These are phyloP conservation scores for Ibidorhyncha struthersii DNA, from an alignment of 2,113 vertebrate species.

Conservation along the genomic window DNA sequence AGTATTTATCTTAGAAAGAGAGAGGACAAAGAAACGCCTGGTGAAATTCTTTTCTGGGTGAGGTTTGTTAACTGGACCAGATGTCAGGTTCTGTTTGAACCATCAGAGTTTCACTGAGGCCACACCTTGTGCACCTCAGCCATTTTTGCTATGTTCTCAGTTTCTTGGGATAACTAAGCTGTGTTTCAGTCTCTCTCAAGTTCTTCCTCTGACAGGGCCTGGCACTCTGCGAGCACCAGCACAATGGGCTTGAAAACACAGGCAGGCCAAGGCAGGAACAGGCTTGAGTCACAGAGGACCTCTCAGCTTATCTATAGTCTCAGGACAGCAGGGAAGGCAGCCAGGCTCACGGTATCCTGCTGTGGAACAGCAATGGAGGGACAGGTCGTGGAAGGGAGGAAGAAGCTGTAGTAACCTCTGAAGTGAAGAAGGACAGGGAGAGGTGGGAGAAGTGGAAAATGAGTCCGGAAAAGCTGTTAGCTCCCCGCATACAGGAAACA, in stretches of 20 bases:
- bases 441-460: neutral
- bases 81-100: neutral
- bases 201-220: neutral
- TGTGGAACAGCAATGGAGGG: fast-evolving
- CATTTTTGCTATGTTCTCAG: neutral
- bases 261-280: neutral
- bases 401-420: neutral
- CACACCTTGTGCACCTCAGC: neutral
- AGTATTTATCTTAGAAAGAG: neutral
- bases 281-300: neutral
- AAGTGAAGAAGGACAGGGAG: neutral
- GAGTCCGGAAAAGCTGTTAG: neutral
- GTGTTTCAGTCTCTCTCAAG: neutral
- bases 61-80: neutral
- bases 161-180: neutral
- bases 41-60: neutral
- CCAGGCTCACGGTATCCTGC: neutral
- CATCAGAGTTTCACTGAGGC: neutral
- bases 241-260: neutral
- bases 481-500: neutral
- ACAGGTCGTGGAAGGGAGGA: neutral
- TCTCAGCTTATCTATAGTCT: neutral
- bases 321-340: neutral
- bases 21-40: neutral
- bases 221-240: neutral